Conservation (phyloP, 2,888 invertebrate species). For the Ophion ventricosus region DNA sequence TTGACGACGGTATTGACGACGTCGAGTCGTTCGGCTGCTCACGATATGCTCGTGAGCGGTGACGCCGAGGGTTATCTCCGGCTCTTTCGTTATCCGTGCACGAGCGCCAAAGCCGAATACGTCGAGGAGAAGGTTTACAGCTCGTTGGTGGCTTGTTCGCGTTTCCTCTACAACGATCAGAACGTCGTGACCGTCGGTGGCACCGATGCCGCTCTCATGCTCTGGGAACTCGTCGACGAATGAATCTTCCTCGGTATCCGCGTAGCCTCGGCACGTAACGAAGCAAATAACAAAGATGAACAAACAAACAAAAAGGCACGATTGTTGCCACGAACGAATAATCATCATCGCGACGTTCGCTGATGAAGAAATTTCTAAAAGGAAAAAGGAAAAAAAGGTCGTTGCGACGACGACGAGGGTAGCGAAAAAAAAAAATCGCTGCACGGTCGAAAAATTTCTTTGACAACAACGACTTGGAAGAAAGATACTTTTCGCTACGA, state of each 20-base stretch:
- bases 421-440: neutral
- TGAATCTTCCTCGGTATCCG: slow-evolving; percentile 81
- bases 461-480: no score
- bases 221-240: slow-evolving; percentile 94
- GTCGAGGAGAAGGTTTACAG: slow-evolving; percentile 95
- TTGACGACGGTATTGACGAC: slow-evolving; percentile 93
- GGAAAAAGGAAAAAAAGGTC: neutral
- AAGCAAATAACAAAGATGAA: neutral
- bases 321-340: neutral
- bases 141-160: slow-evolving; percentile 90
- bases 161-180: slow-evolving; percentile 94
- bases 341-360: no score
- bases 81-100: slow-evolving; percentile 94
- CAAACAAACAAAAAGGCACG: neutral
- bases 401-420: neutral
- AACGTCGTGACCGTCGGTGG: slow-evolving; percentile 94
- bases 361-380: no score
- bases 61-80: slow-evolving; percentile 95
- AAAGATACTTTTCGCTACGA: neutral
- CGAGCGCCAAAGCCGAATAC: slow-evolving; percentile 93
- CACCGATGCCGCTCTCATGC: slow-evolving; percentile 94
- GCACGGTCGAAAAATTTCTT: neutral
- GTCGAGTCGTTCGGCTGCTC: slow-evolving; percentile 92
- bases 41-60: slow-evolving; percentile 93
- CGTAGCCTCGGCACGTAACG: neutral